Base-by-base conservation (phyloP, 2,888 invertebrate genomes). In the Cinara cedri region DNA sequence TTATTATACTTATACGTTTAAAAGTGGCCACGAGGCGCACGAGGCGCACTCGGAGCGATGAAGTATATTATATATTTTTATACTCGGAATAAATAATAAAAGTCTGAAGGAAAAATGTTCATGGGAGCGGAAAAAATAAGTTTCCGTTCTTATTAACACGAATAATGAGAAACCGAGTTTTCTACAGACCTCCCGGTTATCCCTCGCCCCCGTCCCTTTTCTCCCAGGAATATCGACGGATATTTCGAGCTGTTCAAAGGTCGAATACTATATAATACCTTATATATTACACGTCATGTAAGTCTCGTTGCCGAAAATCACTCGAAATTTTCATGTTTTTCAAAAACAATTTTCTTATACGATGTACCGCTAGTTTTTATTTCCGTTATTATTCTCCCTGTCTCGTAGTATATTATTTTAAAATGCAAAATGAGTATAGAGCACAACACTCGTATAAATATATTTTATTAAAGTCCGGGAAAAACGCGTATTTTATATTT, bases 71-170 rank as follows among this genome's bases (percentile, higher is more conserved):
- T 78, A 57, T 63, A 70, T 26, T 16, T 55, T 57, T 65, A 54
- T 70, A 78, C 19, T 60, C n/a, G 19, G 70, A 78, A 70, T 70
- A 78, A 78, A 78, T 78, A 68, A 78, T 78, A 70, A 78, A 70
- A 62, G 78, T 78, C 60, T 70, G 49, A 49, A 62, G 60, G n/a
- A 42, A n/a, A n/a, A 11, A 70, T 70, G 78, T 70, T 70, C 57
- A 34, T 6, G 55, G 68, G 24, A 68, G 78, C 60, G 70, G 70
- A 78, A 78, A 70, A 78, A 70, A 78, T 70, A 78, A 78, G 68
- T 78, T 78, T 78, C 60, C 68, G 70, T 70, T 70, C 68, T 78
- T 78, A 78, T 78, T 78, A 78, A 78, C 78, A 78, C 70, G 34
- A 78, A 60, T 70, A 78, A 78, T 60, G 60, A 78, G 78, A 78